Percentiles rank a stretch among this genome's conserved stretches.
Conservation (phyloP, 2,888 invertebrate genomes). For the Drosophila barbarae region DNA sequence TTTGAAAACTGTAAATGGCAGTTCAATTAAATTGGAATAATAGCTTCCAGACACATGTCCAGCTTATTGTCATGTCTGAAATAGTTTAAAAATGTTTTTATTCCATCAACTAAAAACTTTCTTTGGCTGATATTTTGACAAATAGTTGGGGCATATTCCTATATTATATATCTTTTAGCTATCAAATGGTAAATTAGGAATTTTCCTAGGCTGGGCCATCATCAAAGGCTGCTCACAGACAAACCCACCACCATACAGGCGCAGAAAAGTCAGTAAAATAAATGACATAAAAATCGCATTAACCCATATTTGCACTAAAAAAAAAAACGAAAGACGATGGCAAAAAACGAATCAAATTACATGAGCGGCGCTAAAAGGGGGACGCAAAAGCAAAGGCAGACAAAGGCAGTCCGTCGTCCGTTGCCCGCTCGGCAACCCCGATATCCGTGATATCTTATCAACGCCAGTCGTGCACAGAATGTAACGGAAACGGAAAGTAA, state of each 20-base stretch:
- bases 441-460: conserved; percentile 55
- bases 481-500: conserved; percentile 68
- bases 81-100: background rate
- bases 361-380: conserved; percentile 30
- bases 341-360: conserved; percentile 67
- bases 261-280: conserved; percentile 52
- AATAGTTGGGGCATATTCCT: background rate
- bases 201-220: background rate
- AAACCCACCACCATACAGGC: background rate
- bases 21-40: background rate
- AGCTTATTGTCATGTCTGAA: background rate
- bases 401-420: conserved; percentile 13
- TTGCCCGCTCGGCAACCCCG: conserved; percentile 25
- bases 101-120: background rate
- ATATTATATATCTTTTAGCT: background rate
- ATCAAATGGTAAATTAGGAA: background rate
- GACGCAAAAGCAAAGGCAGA: conserved; percentile 11
- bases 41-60: background rate
- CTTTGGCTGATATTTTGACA: background rate
- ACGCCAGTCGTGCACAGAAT: conserved; percentile 66
- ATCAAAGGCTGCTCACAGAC: conserved; percentile 6
- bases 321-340: conserved; percentile 36
- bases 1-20: background rate
- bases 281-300: conserved; percentile 75
- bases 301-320: conserved; percentile 71